Base-by-base conservation (phyloP, 2,888 invertebrate species). In the Drosophila anceps region DNA sequence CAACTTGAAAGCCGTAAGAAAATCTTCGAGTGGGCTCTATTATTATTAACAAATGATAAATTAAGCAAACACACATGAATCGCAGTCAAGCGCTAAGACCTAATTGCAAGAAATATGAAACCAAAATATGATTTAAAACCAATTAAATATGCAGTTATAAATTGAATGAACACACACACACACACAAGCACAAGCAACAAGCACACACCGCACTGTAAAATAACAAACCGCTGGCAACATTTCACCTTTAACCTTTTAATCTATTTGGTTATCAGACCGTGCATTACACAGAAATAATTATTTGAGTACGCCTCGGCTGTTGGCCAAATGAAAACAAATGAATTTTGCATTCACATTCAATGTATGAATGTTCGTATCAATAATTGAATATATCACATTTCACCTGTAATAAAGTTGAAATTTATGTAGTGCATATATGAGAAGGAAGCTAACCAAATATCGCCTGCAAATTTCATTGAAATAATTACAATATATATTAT, bases 391-490 rank as follows among this genome's bases (percentile, higher is more conserved):
- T 68, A 78, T 76, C 57, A 62, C 33, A 70, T 65, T 76, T 71
- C 76, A 82, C 50, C 58, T 69, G 65, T 57, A 50, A 58, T 65
- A 53, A 78, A 57, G 44, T 29, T 29, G 24, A 18, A 51, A 37
- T 68, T 24, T 29, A 29, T 62, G 44, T 33, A 20, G 20, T 58
- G 27, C 18, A 54, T 39, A 7, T 48, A 18, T 31, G 35, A 37
- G 31, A 29, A 20, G 29, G 20, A 41, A 48, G 63, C 35, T 57
- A 58, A 43, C 54, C 75, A 76, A 79, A 79, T 77, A 70, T 70
- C 57, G 64, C 53, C 53, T 78, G 64, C 35, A 80, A 88, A 86
- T 84, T 84, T 86, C 86, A 84, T 88, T 84, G 84, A 86, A 83
- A 83, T 83, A 72, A 86, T 84, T 86, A 86, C 66, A 80, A 73